phyloP scores from a whole-genome alignment of 2,888 invertebrate species.

The Bimastos eiseni region DNA sequence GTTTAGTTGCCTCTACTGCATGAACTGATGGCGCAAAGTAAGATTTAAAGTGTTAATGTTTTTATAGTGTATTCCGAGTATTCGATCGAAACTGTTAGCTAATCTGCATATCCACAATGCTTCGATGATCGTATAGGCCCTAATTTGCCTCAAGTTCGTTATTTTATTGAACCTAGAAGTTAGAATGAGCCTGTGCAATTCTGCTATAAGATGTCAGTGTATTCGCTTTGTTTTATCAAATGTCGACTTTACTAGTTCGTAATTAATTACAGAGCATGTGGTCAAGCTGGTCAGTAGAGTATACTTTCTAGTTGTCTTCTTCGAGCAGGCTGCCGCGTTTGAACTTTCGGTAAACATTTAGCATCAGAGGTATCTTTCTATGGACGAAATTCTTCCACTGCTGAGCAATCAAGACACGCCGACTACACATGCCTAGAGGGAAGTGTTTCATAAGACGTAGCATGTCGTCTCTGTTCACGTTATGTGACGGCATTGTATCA shows the following conservation, averaged over 20 bases:
- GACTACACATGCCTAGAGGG: no score
- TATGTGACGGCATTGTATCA: no score
- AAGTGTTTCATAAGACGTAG: no score
- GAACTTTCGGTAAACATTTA: no score
- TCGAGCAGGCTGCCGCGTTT: no score
- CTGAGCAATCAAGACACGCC: no score
- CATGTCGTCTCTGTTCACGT: no score
- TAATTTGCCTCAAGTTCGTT: background rate
- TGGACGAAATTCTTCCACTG: no score
- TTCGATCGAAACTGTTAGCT: background rate
- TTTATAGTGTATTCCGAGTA: background rate
- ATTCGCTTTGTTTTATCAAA: background rate
- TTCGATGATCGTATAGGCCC: background rate
- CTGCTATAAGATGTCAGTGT: background rate
- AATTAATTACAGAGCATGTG: background rate
- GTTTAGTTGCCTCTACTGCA: no score
- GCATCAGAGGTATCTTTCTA: no score
- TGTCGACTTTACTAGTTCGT: background rate
- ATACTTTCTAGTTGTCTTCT: no score
- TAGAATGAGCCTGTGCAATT: background rate
- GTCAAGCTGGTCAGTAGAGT: background rate
- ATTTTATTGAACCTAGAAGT: background rate
- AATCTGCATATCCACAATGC: background rate
- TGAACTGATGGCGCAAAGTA: background rate
- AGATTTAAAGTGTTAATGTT: background rate